These are phyloP conservation scores for Drosophila meridionalis DNA, from an alignment of 2,888 invertebrate species.

Conservation along the genomic window DNA sequence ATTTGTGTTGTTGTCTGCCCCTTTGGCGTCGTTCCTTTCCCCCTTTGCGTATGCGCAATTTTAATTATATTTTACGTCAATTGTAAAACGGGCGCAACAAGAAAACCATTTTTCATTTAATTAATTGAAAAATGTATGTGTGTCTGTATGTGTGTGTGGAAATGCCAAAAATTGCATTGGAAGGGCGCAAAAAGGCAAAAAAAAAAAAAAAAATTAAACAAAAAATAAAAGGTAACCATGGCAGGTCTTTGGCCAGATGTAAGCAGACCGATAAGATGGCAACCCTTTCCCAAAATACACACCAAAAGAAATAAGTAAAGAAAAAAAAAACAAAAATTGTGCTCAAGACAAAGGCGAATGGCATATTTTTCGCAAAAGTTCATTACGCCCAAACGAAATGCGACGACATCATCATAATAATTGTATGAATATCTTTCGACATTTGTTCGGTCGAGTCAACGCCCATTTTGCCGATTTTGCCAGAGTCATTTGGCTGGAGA, in stretches of 20 bases:
- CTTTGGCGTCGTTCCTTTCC: not conserved
- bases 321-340: conserved; percentile 20
- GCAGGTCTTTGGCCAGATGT: conserved; percentile 21
- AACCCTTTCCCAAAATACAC: conserved; percentile 8
- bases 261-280: conserved; percentile 34
- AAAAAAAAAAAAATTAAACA: not conserved
- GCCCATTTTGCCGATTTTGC: conserved; percentile 62
- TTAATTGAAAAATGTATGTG: conserved; percentile 74
- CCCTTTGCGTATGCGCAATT: conserved; percentile 67
- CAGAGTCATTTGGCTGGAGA: conserved; percentile 29
- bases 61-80: conserved; percentile 81
- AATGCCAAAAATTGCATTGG: conserved; percentile 35
- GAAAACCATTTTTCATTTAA: conserved; percentile 75
- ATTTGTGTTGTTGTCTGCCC: conserved; percentile 13
- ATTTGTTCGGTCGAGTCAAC: conserved; percentile 56
- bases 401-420: conserved; percentile 49
- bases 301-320: not conserved
- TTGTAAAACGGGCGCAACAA: conserved; percentile 66
- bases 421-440: conserved; percentile 64
- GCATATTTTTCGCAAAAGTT: conserved; percentile 61
- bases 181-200: not conserved
- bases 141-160: conserved; percentile 14
- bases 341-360: conserved; percentile 44
- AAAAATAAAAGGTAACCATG: conserved; percentile 12
- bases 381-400: conserved; percentile 68